Evolutionary conservation across 1,140 invertebrate species (phyloP).

Genomic region (Lucilia cuprina): DNA sequence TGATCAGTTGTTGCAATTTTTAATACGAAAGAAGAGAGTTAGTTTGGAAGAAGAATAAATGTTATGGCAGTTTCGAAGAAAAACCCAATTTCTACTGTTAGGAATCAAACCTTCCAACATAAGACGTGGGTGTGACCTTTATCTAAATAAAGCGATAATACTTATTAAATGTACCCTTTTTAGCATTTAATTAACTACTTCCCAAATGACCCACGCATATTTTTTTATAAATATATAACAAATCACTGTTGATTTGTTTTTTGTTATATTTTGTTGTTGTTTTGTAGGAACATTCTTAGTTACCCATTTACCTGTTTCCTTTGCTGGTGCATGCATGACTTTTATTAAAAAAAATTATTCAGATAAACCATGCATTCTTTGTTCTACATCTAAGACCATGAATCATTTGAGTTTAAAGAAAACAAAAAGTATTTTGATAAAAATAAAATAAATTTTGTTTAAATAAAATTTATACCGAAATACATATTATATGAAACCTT

Average conservation of each 20-base stretch:
- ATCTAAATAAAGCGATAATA: too few species aligned
- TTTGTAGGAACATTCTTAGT: neutral
- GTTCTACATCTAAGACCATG: neutral
- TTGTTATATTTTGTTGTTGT: neutral
- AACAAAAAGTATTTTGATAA: neutral
- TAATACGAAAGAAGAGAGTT: neutral
- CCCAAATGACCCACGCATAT: neutral
- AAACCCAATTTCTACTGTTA: too few species aligned
- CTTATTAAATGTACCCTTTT: too few species aligned
- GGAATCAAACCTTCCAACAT: too few species aligned
- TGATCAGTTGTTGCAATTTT: neutral
- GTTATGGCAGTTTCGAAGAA: too few species aligned
- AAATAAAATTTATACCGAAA: neutral
- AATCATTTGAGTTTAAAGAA: neutral
- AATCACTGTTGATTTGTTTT: neutral
- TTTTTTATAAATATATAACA: neutral
- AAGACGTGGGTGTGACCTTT: too few species aligned
- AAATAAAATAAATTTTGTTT: neutral
- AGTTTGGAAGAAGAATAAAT: too few species aligned
- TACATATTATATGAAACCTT: neutral
- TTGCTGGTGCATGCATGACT: neutral
- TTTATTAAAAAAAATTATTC: neutral
- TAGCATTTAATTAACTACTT: neutral
- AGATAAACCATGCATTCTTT: neutral
- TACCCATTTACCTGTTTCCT: constrained; percentile 4